These are phyloP conservation scores for Anhinga rufa DNA, from an alignment of 2,113 vertebrate genomes.

Conservation along the genomic window DNA sequence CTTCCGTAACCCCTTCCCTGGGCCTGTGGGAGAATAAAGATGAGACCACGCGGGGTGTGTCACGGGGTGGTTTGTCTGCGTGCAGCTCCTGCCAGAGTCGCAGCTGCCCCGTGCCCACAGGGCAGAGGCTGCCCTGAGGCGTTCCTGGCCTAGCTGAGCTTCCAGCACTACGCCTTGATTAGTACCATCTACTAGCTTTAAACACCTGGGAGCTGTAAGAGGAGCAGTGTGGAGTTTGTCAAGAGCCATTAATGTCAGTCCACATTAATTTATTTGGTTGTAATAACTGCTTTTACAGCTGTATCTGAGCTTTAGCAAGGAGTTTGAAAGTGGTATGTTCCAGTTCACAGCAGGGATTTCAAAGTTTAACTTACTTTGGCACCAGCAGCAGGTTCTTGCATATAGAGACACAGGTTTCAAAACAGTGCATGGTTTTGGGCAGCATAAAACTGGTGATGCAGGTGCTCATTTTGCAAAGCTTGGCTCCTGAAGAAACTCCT, in stretches of 20 bases:
- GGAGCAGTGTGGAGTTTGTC: not conserved
- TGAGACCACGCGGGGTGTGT: not conserved
- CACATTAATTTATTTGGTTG: not conserved
- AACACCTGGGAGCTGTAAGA: not conserved
- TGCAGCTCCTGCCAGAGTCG: not conserved
- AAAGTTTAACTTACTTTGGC: not conserved
- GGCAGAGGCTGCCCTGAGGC: not conserved
- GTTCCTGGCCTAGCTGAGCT: not conserved
- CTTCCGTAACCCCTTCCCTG: too few species aligned
- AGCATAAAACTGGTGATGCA: not conserved
- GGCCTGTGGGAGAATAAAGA: slow-evolving; percentile 7
- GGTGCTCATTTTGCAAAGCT: rapidly evolving
- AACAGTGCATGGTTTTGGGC: too few species aligned
- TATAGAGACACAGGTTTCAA: not conserved
- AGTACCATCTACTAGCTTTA: not conserved
- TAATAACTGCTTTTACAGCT: not conserved
- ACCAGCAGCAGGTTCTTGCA: not conserved
- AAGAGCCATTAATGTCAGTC: not conserved
- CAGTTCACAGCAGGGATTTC: not conserved
- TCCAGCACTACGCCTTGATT: not conserved
- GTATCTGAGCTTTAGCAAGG: not conserved
- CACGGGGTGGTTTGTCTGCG: not conserved
- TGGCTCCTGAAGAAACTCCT: not conserved
- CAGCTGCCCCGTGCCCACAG: not conserved
- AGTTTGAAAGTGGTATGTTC: not conserved